These are phyloP conservation scores for Poecilia wingei DNA, from an alignment of 2,797 vertebrate species.

Conservation along the genomic window DNA sequence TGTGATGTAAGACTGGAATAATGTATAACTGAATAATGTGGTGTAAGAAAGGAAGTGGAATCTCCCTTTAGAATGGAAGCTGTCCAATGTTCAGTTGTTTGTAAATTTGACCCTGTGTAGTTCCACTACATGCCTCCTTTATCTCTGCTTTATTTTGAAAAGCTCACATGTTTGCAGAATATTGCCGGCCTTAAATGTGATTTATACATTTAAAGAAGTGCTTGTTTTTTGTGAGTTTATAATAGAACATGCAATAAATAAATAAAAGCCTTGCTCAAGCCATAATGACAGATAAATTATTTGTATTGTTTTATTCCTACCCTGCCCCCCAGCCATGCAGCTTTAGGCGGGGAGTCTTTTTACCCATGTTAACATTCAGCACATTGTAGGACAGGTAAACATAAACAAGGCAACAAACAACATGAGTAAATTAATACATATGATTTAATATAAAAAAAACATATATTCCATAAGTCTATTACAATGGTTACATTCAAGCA, in stretches of 20 bases:
- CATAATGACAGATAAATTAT: background rate
- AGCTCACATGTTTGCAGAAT: background rate
- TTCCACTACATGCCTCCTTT: background rate
- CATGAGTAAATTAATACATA: background rate
- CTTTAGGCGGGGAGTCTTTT: background rate
- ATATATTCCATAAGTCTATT: background rate
- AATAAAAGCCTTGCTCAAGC: background rate
- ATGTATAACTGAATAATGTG: no score
- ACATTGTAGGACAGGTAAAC: background rate
- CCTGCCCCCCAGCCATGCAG: background rate
- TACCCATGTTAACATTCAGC: background rate
- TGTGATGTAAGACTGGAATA: no score
- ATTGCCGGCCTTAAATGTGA: background rate
- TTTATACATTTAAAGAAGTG: background rate
- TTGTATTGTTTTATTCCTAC: background rate
- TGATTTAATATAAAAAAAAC: background rate
- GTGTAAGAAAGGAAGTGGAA: no score
- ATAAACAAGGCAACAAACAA: background rate
- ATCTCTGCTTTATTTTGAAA: background rate
- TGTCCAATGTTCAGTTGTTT: background rate
- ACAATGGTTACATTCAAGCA: background rate
- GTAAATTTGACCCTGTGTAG: background rate
- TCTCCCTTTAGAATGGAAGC: background rate
- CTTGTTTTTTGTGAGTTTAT: background rate
- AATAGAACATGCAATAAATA: background rate